Evolutionary conservation across 1,140 invertebrate species (phyloP), one percentile per base, ranked within the genome.

Genomic region (Lucilia sericata): DNA sequence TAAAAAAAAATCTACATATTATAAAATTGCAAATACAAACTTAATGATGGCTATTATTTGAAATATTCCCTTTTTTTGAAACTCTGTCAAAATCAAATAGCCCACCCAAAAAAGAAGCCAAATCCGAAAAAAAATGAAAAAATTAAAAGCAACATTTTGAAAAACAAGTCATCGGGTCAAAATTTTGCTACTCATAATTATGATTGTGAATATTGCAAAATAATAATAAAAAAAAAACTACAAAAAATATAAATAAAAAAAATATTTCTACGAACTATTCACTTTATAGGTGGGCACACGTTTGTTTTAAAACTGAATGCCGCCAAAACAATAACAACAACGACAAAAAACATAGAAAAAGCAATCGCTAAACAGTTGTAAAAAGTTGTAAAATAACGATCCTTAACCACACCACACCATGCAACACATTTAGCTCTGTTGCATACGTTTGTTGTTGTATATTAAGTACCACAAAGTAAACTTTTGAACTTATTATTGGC

Each of bases 251-350:
- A 34, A 75, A 34, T 34, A 75, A 75, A 75, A 14, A 78, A 47
- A 47, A 78, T 36, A 78, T 78, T 78, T 78, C 75, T 78, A 78
- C 75, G 75, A 78, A 78, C 75, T 78, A 78, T 78, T 78, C 19
- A 47, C 34, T 78, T 78, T 78, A 47, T 78, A 78, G 75, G 75
- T 78, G 75, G 75, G 75, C 75, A 78, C 75, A 78, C 17, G 75
- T 78, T 78, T 78, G 34, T 78, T 42, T 78, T 78, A 19, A 30
- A 78, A 78, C 34, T 47, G 21, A 70, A 70, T 70, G 21, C 65
- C 65, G 65, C 65, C 65, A 78, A 78, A 78, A 10, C 30, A 10
- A 78, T 0, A 75, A 36, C 9, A 75, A 75, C 74, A 75, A 75
- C 74, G 30, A 36, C 30, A 75, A 75, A 13, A 75, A 34, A 34